Conservation (phyloP, 1,140 invertebrate genomes). For the Thaumetopoea pityocampa region DNA sequence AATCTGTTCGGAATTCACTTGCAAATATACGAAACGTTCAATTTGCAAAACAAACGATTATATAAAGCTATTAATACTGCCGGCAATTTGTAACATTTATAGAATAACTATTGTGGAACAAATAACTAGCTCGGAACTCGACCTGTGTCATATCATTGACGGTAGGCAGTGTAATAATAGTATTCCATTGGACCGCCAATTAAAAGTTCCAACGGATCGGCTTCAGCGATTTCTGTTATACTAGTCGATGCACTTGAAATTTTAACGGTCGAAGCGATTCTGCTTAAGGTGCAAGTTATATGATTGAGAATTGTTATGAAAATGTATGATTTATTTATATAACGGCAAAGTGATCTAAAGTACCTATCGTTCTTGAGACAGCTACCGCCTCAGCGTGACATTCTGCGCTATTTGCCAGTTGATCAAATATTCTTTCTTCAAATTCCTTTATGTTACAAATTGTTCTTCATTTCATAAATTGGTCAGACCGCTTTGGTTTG, state of each 20-base stretch:
- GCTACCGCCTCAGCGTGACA: no score
- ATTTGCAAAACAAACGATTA: background rate
- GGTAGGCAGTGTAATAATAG: constrained; percentile 40
- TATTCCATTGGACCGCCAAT: constrained; percentile 48
- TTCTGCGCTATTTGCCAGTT: background rate
- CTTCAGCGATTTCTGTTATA: constrained; percentile 36
- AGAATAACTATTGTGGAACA: no score
- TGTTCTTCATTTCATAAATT: no score
- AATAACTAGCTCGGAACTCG: constrained; percentile 6
- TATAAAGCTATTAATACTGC: no score
- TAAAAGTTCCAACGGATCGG: constrained; percentile 53
- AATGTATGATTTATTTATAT: background rate
- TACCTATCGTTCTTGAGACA: no score
- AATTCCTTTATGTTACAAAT: background rate
- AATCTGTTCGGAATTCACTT: no score
- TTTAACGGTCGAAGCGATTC: constrained; percentile 42
- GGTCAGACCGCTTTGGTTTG: no score
- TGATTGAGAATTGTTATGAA: constrained; percentile 11
- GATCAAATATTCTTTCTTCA: background rate
- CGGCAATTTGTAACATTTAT: no score
- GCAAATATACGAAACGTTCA: background rate
- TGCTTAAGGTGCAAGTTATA: constrained; percentile 19
- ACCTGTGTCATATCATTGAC: constrained; percentile 31
- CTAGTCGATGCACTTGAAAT: constrained; percentile 45
- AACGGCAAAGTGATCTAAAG: background rate